Evolutionary conservation across 2,113 vertebrate genomes (phyloP).

Genomic region (Coptodon rendalli): DNA sequence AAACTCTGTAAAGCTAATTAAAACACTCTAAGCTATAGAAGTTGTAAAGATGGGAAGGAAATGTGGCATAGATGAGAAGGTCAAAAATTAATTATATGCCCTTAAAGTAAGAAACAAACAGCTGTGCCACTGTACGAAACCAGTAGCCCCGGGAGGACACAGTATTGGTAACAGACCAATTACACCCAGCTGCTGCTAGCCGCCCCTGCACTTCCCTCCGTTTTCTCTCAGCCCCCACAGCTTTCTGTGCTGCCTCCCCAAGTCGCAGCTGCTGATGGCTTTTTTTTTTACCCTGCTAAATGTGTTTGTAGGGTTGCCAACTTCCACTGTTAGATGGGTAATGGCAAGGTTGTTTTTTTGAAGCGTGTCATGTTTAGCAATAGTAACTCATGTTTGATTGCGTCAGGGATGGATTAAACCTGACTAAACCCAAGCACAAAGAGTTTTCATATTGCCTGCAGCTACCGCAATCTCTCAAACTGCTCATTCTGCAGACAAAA

Average conservation of each 20-base stretch:
- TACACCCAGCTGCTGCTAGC: background rate
- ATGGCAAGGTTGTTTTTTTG: background rate
- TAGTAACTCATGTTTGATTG: background rate
- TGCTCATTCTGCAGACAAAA: background rate
- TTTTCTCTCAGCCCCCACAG: background rate
- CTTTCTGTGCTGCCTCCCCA: background rate
- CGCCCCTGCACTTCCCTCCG: background rate
- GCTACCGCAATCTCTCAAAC: background rate
- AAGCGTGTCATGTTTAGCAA: background rate
- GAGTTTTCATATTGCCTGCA: background rate
- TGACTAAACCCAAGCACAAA: background rate
- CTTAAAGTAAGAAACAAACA: background rate
- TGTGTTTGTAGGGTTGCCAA: background rate
- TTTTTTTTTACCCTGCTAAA: background rate
- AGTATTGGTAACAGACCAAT: background rate
- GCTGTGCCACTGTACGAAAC: background rate
- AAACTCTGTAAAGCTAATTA: background rate
- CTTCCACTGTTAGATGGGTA: background rate
- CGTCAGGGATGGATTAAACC: background rate
- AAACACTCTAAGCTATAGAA: background rate
- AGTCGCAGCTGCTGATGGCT: background rate
- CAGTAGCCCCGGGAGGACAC: background rate
- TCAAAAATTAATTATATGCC: background rate
- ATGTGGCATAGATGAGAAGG: background rate
- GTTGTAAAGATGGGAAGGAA: background rate